These are phyloP conservation scores for Clepsis dumicolana DNA, from an alignment of 2,888 invertebrate genomes.

Conservation along the genomic window DNA sequence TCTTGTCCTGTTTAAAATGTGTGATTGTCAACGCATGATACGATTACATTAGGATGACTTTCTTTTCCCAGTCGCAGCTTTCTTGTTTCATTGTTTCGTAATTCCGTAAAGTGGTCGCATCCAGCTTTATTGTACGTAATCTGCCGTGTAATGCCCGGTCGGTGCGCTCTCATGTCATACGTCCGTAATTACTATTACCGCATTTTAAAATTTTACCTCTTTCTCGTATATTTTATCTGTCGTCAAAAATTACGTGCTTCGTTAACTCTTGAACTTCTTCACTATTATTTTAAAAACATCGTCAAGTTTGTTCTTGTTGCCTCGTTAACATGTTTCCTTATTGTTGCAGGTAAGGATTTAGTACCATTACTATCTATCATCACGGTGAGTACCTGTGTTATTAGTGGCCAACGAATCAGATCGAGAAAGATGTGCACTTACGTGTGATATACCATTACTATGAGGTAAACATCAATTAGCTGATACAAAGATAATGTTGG, in stretches of 20 bases:
- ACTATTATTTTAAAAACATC: conserved; percentile 23
- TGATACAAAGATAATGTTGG: conserved; percentile 80
- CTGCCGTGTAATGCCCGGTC: conserved; percentile 68
- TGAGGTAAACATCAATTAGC: conserved; percentile 82
- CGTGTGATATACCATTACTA: conserved; percentile 54
- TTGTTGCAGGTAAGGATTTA: conserved; percentile 77
- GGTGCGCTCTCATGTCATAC: conserved; percentile 70
- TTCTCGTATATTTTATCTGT: conserved; percentile 56
- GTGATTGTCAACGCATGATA: conserved; percentile 59
- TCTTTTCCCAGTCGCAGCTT: conserved; percentile 73
- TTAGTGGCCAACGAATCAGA: conserved; percentile 45
- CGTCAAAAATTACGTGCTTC: conserved; percentile 55
- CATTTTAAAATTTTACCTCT: conserved; percentile 64
- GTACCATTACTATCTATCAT: conserved; percentile 45
- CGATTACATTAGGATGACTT: conserved; percentile 67
- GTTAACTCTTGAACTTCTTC: conserved; percentile 67
- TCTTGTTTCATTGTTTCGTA: conserved; percentile 79
- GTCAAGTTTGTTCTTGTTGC: conserved; percentile 30
- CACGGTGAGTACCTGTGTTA: conserved; percentile 60
- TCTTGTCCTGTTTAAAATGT: conserved; percentile 53
- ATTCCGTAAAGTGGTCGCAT: conserved; percentile 69
- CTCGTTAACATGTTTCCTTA: conserved; percentile 49
- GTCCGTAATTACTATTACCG: conserved; percentile 70
- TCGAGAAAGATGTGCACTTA: conserved; percentile 41
- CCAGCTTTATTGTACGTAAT: conserved; percentile 70